Percentiles rank a stretch among this genome's conserved stretches.
These are phyloP conservation scores for Drosophila navojoa DNA, from an alignment of 1,140 invertebrate genomes.

Conservation along the genomic window DNA sequence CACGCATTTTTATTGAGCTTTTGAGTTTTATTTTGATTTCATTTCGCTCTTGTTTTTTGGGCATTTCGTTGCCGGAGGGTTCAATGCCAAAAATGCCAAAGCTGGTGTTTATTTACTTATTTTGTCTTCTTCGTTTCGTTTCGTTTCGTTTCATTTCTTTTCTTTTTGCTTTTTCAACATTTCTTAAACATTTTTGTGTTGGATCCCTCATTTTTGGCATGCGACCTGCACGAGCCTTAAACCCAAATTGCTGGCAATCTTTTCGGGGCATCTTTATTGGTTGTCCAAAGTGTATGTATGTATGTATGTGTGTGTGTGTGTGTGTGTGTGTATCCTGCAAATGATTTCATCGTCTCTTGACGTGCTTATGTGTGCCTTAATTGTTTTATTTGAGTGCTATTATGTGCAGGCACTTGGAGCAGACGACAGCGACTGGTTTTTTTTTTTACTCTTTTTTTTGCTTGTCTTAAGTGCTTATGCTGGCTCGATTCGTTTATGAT, in stretches of 20 bases:
- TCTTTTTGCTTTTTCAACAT: constrained; percentile 30
- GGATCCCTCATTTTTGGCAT: constrained; percentile 55
- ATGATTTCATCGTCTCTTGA: constrained; percentile 75
- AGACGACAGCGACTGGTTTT: constrained; percentile 21
- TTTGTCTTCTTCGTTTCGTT: constrained; percentile 16
- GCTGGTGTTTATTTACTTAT: constrained; percentile 49
- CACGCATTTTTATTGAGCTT: constrained; percentile 79
- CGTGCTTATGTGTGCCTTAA: constrained; percentile 78
- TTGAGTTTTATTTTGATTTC: constrained; percentile 79
- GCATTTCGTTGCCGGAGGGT: constrained; percentile 59
- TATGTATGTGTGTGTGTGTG: constrained; percentile 4
- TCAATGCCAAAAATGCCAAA: constrained; percentile 76
- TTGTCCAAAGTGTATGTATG: not conserved
- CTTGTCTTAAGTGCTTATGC: constrained; percentile 49
- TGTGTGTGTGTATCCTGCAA: constrained; percentile 63
- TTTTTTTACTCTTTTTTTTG: constrained; percentile 22
- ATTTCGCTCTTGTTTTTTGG: constrained; percentile 47
- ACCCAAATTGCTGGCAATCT: constrained; percentile 73
- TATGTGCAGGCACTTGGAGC: constrained; percentile 73
- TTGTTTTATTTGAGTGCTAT: constrained; percentile 82
- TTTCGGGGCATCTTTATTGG: constrained; percentile 58
- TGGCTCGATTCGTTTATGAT: constrained; percentile 52
- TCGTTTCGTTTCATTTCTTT: constrained; percentile 17
- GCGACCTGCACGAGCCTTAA: constrained; percentile 77
- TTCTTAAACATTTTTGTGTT: constrained; percentile 31